A percentile compares a stretch with the other conserved stretches of the same genome.
Evolutionary conservation across 2,797 vertebrate genomes (phyloP).

Genomic region (Parauchenoglanis ngamensis): DNA sequence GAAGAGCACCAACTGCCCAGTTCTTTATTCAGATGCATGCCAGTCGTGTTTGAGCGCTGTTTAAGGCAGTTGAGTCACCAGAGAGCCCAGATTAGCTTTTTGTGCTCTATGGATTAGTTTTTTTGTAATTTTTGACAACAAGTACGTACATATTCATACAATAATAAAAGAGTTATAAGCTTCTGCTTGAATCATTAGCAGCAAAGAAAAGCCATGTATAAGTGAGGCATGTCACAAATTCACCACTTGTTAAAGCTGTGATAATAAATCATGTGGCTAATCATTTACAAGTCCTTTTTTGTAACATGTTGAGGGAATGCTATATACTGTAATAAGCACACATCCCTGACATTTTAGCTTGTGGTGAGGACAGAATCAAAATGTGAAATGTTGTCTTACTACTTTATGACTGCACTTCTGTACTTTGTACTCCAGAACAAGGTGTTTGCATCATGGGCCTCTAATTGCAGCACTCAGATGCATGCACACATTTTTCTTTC

Average conservation of each 20-base stretch:
- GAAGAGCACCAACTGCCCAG: neutral
- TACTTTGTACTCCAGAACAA: constrained; percentile 47
- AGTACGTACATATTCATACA: neutral
- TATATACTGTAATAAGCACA: neutral
- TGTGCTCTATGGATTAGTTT: neutral
- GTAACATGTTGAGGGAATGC: neutral
- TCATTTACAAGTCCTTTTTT: neutral
- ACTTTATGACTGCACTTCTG: constrained; percentile 34
- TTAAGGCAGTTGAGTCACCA: neutral
- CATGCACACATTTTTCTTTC: constrained; percentile 52
- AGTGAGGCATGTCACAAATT: neutral
- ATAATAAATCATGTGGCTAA: neutral
- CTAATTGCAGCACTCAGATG: constrained; percentile 56
- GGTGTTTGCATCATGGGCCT: constrained; percentile 45
- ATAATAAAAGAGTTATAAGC: neutral
- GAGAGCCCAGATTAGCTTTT: neutral
- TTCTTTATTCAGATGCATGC: neutral
- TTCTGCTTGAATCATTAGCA: neutral
- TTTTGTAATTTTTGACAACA: neutral
- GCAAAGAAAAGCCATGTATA: neutral
- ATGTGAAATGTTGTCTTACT: neutral
- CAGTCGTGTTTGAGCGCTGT: neutral
- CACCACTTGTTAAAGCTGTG: neutral
- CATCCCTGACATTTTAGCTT: neutral
- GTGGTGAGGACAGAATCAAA: neutral